Evolutionary conservation across 2,888 invertebrate species (phyloP), one percentile per base, ranked within the genome.

Genomic region (Cenopis cana): DNA sequence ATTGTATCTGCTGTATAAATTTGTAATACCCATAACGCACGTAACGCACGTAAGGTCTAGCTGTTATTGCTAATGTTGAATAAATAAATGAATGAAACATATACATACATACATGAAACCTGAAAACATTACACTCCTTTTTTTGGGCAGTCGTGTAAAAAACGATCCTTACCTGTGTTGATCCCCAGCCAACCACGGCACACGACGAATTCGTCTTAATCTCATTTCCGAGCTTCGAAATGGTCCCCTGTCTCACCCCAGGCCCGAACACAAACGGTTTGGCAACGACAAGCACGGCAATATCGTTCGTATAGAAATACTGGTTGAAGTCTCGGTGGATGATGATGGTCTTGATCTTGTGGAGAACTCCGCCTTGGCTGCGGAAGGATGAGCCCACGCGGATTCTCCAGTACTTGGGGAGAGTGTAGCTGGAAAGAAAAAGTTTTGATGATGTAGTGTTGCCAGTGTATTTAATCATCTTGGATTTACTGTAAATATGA

Each of bases 111-210:
- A 24, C 24, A 24, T n/a, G n/a, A n/a, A n/a, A n/a, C n/a, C n/a
- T n/a, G n/a, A n/a, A n/a, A n/a, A n/a, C n/a, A n/a, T n/a, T n/a
- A n/a, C n/a, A n/a, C n/a, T n/a, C n/a, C n/a, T n/a, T n/a, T n/a
- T n/a, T n/a, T n/a, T n/a, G n/a, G n/a, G n/a, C n/a, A n/a, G n/a
- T n/a, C n/a, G n/a, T n/a, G n/a, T n/a, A n/a, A n/a, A n/a, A 38
- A 24, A 18, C 1, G 18, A 50, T 41, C 70, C 72, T 76, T 73
- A 93, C 93, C 84, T 90, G 83, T 1, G 82, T 81, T 36, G 89
- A 85, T 12, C 93, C 93, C 93, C 93, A 93, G 61, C 93, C 93
- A 36, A 89, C 83, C 0, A 93, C 76, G 0, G 86, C 85, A 66
- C 87, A 85, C 0, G 87, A 56, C 8, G 89, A 86, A 73, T 87